Base-by-base conservation (phyloP, 2,113 vertebrate species). In the Podarcis muralis region DNA sequence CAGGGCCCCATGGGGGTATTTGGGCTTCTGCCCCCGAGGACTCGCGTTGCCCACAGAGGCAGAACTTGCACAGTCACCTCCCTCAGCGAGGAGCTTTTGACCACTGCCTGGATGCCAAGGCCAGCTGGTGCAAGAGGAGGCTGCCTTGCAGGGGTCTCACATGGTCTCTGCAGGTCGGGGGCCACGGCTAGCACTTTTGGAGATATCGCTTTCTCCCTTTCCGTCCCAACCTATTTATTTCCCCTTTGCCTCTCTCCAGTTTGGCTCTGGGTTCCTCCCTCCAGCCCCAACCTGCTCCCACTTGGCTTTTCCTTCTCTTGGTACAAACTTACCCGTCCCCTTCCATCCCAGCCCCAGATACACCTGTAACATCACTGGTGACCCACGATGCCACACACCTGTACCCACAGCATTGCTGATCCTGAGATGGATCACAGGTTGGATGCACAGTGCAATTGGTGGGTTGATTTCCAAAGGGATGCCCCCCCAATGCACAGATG, bases 181-280 rank as follows among this genome's bases (percentile, higher is more conserved):
- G 23, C 32, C 3, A n/a, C 12, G 23, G 25, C 66, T 18, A 5
- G 16, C 53, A 62, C 22, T 35, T 35, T 13, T 65, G 59, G 59
- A 3, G 3, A 8, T 15, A 65, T n/a, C 7, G 0, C 0, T 59
- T 32, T 32, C 16, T 3, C 27, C 15, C 30, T 5, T 20, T 18
- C 18, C 20, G 22, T 59, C 1, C 80, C 5, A 22, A 4, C 78
- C 18, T 2, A 11, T 20, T 59, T 20, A 23, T 27, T 78, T 3
- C 48, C 16, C 16, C 30, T n/a, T 11, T 6, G 1, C 30, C 30
- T 7, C 30, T 72, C 12, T 32, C 13, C 15, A 32, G 13, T n/a
- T 15, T 59, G 6, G 7, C 65, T 23, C 65, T 30, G 37, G 81
- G 30, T 40, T 15, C 16, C 25, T 48, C 25, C 37, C 48, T 37